Percentiles rank a stretch among this genome's conserved stretches.
These are phyloP conservation scores for Eristalis arbustorum DNA, from an alignment of 2,888 invertebrate genomes.

Conservation along the genomic window DNA sequence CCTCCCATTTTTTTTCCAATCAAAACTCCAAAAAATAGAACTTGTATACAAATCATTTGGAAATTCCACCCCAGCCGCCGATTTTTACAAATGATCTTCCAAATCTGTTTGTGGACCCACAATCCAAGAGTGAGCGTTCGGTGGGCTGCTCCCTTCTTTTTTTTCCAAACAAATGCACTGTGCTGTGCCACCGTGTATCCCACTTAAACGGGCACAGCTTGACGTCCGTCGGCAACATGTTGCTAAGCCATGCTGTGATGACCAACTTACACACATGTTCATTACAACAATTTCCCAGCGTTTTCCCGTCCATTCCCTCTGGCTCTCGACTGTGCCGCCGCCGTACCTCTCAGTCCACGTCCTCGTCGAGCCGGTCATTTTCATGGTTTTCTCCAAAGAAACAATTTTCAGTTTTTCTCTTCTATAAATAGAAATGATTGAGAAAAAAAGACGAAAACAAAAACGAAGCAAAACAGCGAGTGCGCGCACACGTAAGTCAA, in stretches of 20 bases:
- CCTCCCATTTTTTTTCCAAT: not conserved
- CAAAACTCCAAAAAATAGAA: not conserved
- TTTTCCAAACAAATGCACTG: constrained; percentile 17
- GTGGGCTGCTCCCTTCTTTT: constrained; percentile 27
- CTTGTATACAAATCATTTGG: not conserved
- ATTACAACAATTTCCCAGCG: not conserved
- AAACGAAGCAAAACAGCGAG: not conserved
- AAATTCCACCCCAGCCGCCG: not conserved
- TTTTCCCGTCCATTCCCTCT: not conserved
- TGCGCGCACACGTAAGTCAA: not conserved
- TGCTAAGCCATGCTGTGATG: constrained; percentile 66
- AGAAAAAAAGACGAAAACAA: constrained; percentile 19
- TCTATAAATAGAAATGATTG: constrained; percentile 66
- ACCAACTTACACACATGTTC: constrained; percentile 57
- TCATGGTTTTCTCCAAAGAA: constrained; percentile 22
- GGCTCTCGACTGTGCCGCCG: too few relatives aligned
- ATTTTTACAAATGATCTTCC: constrained; percentile 22
- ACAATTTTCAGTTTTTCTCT: constrained; percentile 19
- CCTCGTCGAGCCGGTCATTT: not conserved
- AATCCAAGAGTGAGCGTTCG: constrained; percentile 5
- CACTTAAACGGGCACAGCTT: constrained; percentile 54
- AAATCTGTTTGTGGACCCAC: constrained; percentile 30
- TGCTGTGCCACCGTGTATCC: constrained; percentile 33
- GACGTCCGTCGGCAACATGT: constrained; percentile 61
- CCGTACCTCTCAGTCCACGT: too few relatives aligned